Evolutionary conservation across 2,797 vertebrate genomes (phyloP).

Genomic region (Leptoclinus maculatus): DNA sequence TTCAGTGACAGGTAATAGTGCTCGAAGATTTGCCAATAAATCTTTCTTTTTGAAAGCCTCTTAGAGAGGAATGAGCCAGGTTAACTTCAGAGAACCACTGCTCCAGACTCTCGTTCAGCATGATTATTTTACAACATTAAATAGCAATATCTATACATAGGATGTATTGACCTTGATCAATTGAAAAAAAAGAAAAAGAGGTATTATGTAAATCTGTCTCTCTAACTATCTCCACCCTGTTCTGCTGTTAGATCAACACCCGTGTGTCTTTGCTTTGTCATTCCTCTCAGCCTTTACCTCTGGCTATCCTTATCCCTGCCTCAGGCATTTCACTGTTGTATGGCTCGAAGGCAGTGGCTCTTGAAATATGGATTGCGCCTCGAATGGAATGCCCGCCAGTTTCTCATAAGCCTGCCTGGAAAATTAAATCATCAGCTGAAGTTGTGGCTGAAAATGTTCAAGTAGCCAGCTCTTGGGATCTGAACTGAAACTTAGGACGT

Average conservation of each 20-base stretch:
- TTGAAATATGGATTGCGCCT: conserved; percentile 52
- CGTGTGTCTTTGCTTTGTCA: conserved; percentile 32
- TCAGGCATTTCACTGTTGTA: conserved; percentile 52
- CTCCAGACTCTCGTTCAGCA: too few species aligned
- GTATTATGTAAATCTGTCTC: neutral
- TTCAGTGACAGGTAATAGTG: neutral
- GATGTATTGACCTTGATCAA: neutral
- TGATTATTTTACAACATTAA: neutral
- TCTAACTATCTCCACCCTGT: neutral
- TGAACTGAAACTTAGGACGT: conserved; percentile 45
- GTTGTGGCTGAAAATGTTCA: conserved; percentile 25
- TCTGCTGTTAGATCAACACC: conserved; percentile 24
- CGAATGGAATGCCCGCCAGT: conserved; percentile 13
- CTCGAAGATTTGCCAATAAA: neutral
- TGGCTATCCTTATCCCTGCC: conserved; percentile 62
- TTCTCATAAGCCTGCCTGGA: conserved; percentile 16
- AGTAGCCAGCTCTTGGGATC: conserved; percentile 10
- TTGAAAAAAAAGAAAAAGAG: too few species aligned
- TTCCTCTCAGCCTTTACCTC: conserved; percentile 42
- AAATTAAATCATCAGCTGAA: conserved; percentile 49
- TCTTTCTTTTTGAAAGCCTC: neutral
- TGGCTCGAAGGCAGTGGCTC: conserved; percentile 51
- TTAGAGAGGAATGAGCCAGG: too few species aligned
- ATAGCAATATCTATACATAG: neutral
- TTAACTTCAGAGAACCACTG: too few species aligned